Evolutionary conservation across 2,797 vertebrate genomes (phyloP), one percentile per base, ranked within the genome.

Genomic region (Xerus rutilus): DNA sequence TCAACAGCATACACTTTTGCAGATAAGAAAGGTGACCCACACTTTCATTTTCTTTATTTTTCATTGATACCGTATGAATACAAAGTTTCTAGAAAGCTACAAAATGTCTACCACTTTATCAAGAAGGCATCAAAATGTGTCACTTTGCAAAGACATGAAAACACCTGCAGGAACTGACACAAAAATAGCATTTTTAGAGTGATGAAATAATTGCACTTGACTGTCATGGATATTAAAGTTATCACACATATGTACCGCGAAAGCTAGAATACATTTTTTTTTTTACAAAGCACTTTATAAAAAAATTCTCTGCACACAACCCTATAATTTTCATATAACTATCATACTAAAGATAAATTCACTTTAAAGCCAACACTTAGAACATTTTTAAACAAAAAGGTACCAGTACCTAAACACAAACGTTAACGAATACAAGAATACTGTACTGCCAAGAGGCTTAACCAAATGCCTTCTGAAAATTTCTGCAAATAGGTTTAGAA

Each of bases 31-130:
- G 97, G 97, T 98, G 98, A 98, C 97, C 97, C 98, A 97, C 98
- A 98, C 98, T 99, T 98, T 99, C 97, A 98, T 98, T 98, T 98
- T 98, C 99, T 99, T 99, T 99, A 99, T 99, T 99, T 99, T 99
- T 99, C 99, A 99, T 99, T 99, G 99, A 99, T 99, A 99, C 99
- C 99, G 99, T 99, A 99, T 99, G 99, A 99, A 99, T 99, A 99
- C 99, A 99, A 99, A 99, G 99, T 99, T 99, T 99, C 99, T 99
- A 99, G 99, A 99, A 99, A 99, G 99, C 99, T 99, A 99, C 99
- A 99, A 99, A 99, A 99, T 99, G 99, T 99, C 99, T 99, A 99
- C 99, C 99, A 99, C 99, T 99, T 99, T 99, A 99, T 99, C 99
- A 99, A 99, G 99, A 99, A 99, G 99, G 99, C 99, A 99, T 99